A percentile compares a stretch with the other conserved stretches of the same genome.
Conservation (phyloP, 2,797 vertebrate species). For the Danionella dracula region DNA sequence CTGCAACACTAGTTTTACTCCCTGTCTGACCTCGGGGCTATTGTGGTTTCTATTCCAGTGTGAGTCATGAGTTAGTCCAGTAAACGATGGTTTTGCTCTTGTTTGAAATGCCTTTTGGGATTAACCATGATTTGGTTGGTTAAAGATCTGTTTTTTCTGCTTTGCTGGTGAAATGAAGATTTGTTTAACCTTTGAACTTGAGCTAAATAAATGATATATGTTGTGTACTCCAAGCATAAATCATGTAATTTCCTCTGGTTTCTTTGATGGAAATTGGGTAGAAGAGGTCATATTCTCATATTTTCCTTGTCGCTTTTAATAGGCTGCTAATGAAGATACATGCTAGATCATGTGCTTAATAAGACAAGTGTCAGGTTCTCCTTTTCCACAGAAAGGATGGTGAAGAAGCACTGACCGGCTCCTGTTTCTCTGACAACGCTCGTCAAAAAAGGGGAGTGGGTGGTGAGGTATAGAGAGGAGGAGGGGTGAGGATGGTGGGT, state of each 20-base stretch:
- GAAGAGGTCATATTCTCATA: slow-evolving; percentile 59
- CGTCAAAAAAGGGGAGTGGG: slow-evolving; percentile 29
- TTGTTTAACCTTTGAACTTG: slow-evolving; percentile 57
- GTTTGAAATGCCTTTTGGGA: slow-evolving; percentile 16
- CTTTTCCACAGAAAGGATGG: slow-evolving; percentile 54
- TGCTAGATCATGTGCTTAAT: slow-evolving; percentile 63
- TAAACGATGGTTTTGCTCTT: slow-evolving; percentile 11
- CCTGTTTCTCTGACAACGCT: slow-evolving; percentile 32
- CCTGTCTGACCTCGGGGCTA: slow-evolving; percentile 36
- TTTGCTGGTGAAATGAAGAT: slow-evolving; percentile 49
- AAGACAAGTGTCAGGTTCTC: slow-evolving; percentile 64
- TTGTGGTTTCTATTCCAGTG: slow-evolving; percentile 14
- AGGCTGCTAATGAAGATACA: slow-evolving; percentile 67
- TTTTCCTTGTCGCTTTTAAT: slow-evolving; percentile 61
- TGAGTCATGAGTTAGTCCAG: slow-evolving; percentile 21
- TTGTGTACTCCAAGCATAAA: slow-evolving; percentile 49
- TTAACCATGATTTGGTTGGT: slow-evolving; percentile 11
- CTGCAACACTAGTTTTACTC: slow-evolving; percentile 26
- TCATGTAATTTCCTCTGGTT: slow-evolving; percentile 58
- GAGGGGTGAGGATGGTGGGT: slow-evolving; percentile 48
- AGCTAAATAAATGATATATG: slow-evolving; percentile 51
- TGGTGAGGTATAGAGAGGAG: slow-evolving; percentile 2
- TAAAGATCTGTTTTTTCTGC: slow-evolving; percentile 1
- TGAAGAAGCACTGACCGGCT: slow-evolving; percentile 54
- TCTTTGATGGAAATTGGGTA: slow-evolving; percentile 55